A percentile compares a stretch with the other conserved stretches of the same genome.
phyloP scores from a whole-genome alignment of 2,797 vertebrate species.

The Ctenopoma kingsleyae region DNA sequence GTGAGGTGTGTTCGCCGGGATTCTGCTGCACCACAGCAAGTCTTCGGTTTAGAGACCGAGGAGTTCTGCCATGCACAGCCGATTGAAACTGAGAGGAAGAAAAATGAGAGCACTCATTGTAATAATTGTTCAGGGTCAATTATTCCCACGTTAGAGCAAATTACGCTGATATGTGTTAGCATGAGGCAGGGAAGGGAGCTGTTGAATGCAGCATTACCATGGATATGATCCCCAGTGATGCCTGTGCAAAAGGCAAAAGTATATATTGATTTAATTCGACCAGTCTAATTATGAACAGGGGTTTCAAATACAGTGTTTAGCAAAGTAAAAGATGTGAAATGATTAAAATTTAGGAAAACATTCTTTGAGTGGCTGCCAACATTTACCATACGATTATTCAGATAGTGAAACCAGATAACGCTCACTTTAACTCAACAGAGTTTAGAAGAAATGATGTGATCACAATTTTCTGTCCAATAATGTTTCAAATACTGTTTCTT shows the following conservation, averaged over 20 bases:
- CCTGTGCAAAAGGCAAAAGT: conserved; percentile 47
- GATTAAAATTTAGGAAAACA: conserved; percentile 2
- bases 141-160: conserved; percentile 83
- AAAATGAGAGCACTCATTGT: conserved; percentile 83
- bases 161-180: conserved; percentile 77
- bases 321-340: conserved; percentile 19
- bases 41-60: conserved; percentile 58
- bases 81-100: conserved; percentile 67
- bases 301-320: conserved; percentile 33
- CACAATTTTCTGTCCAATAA: conserved; percentile 1
- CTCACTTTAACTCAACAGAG: not conserved
- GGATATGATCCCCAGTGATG: conserved; percentile 52
- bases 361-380: conserved; percentile 9
- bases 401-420: not conserved
- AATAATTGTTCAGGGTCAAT: conserved; percentile 88
- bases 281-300: conserved; percentile 26
- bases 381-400: not conserved
- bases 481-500: conserved; percentile 4
- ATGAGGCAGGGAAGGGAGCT: conserved; percentile 57
- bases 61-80: conserved; percentile 22
- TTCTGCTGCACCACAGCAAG: conserved; percentile 57
- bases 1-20: conserved; percentile 71
- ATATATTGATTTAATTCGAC: conserved; percentile 51
- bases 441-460: not conserved
- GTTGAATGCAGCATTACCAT: conserved; percentile 61